Evolutionary conservation across 1,140 invertebrate species (phyloP), one percentile per base, ranked within the genome.

Genomic region (Campodea augens): DNA sequence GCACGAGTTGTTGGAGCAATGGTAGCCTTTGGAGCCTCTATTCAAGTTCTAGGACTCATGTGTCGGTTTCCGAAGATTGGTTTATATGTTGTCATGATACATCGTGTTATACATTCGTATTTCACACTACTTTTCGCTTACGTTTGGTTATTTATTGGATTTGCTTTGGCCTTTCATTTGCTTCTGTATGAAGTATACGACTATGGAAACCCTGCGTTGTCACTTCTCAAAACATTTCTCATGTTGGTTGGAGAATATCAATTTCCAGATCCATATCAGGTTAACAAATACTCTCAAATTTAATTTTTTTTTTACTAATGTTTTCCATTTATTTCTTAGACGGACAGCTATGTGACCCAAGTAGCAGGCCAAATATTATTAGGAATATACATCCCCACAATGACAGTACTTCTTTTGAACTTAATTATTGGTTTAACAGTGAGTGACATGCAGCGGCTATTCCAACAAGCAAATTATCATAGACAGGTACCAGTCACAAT

Each of bases 391-490:
- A 15, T 32, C 27, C 27, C 27, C 7, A 32, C 27, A 15, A 7
- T 32, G 27, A 32, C 27, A 10, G 15, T 32, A 10, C 27, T 32
- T 15, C 27, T 32, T 7, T 15, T 32, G 27, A 32, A 32, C 27
- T 15, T 32, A 15, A 32, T 32, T 32, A 32, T 32, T 15, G 27
- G 27, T 32, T 15, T 32, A 15, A 15, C 27, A 7, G 27, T 32
- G 27, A 32, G 38, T 38, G 18, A 12, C 43, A 41, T 22, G 41
- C 15, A 37, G 45, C 27, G 39, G 44, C 39, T 32, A 7, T 32
- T 32, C 27, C 27, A 32, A 15, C 7, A 32, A 15, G 27, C 27
- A 15, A 7, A 32, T 7, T 32, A 32, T 15, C 27, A 32, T 32
- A 7, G 27, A 15, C 27, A 32, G 27, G 27, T 32, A 15, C 27